Conservation (phyloP, 2,113 vertebrate genomes). For the Azemiops feae region DNA sequence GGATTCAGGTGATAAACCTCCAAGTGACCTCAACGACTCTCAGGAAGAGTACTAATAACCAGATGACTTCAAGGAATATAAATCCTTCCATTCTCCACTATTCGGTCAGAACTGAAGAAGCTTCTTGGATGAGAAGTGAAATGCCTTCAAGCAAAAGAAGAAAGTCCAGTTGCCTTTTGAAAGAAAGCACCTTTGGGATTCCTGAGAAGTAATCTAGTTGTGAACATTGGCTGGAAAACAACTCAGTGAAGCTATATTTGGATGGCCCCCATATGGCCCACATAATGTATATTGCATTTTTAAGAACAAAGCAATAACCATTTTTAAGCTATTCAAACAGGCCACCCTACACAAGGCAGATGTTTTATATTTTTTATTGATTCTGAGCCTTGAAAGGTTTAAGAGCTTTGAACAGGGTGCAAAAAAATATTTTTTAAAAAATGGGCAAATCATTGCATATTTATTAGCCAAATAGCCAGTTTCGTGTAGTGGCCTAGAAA, state of each 20-base stretch:
- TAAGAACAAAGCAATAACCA: neutral
- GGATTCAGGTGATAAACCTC: neutral
- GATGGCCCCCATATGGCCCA: neutral
- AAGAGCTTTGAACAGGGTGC: neutral
- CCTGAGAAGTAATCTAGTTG: neutral
- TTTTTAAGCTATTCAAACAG: neutral
- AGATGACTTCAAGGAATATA: neutral
- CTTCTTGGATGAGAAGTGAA: too few relatives aligned
- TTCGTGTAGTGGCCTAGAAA: too few relatives aligned
- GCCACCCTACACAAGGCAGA: neutral
- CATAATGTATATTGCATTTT: neutral
- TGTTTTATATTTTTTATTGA: neutral
- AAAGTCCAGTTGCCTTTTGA: too few relatives aligned
- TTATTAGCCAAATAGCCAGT: too few relatives aligned
- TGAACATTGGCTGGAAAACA: neutral
- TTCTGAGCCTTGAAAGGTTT: neutral
- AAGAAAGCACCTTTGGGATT: too few relatives aligned
- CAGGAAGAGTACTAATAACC: neutral
- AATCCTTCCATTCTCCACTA: neutral
- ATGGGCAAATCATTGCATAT: neutral
- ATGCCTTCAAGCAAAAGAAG: too few relatives aligned
- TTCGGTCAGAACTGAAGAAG: too few relatives aligned
- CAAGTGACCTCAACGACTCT: neutral
- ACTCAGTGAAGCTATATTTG: neutral
- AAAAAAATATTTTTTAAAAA: neutral